Base-by-base conservation (phyloP, 2,888 invertebrate genomes). In the Athalia circularis region DNA sequence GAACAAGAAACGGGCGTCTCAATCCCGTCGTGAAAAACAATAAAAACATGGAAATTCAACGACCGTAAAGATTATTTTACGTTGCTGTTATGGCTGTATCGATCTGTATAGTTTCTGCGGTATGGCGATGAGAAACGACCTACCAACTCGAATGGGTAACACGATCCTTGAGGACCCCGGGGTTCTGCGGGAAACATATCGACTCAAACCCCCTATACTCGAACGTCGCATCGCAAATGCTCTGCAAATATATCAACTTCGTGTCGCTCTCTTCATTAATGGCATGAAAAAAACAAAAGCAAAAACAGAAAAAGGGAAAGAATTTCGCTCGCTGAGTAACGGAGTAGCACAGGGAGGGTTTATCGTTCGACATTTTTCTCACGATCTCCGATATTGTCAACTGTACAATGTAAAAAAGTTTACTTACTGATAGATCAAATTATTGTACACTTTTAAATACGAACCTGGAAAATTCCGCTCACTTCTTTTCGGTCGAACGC, bases 1-100 rank as follows among this genome's bases (percentile, higher is more conserved):
- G 62, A 64, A 62, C 75, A 50, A 62, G 75, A 75, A 62, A 62
- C 75, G 62, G 64, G 75, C 75, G 75, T 75, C 75, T 75, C 75
- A 75, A 75, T 75, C 62, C 62, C 80, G 80, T 80, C 79, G 81
- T 79, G 62, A 68, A 68, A 70, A 67, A 68, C 57, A 68, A 77
- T 68, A 77, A 77, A 70, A 77, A 67, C 61, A 77, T 77, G 62
- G 59, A 77, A 77, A 77, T 77, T 70, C 77, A 77, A 59, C 57
- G 77, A 77, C 59, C 77, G 59, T 77, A 70, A 77, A 77, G 67
- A 77, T 70, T 70, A 70, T 77, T 77, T 77, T 50, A 70, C 77
- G 61, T 59, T 45, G 50, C 61, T 77, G 70, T 70, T 77, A 70
- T 70, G 77, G 68, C 70, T 70, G 77, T 61, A 59, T 77, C 77